phyloP scores from a whole-genome alignment of 2,797 vertebrate genomes.

The Kryptolebias ocellatus region DNA sequence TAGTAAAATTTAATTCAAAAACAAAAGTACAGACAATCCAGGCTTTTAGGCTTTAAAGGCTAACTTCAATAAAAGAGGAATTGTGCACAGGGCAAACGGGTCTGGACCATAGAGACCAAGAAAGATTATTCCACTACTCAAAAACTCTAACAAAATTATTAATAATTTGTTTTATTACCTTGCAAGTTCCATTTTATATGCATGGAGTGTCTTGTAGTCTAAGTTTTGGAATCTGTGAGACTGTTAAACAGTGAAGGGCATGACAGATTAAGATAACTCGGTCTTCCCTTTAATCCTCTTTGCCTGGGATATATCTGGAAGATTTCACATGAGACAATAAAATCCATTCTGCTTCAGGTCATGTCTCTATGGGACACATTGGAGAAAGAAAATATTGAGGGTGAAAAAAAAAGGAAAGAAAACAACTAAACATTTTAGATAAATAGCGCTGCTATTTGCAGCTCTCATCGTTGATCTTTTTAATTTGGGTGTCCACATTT shows the following conservation, averaged over 20 bases:
- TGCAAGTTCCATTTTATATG: conserved; percentile 9
- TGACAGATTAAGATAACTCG: conserved; percentile 35
- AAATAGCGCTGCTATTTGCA: conserved; percentile 3
- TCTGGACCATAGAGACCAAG: background rate
- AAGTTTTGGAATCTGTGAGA: conserved; percentile 16
- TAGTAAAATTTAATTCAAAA: no score
- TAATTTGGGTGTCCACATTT: conserved; percentile 18
- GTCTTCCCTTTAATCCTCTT: conserved; percentile 15
- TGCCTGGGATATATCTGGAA: conserved; percentile 9
- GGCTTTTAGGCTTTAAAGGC: no score
- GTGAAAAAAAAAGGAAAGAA: conserved; percentile 19
- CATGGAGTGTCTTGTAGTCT: conserved; percentile 4
- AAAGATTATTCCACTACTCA: background rate
- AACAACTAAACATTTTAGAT: conserved; percentile 27
- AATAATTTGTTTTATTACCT: conserved; percentile 10
- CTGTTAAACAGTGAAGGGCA: conserved; percentile 8
- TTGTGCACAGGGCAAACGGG: no score
- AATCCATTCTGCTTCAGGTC: conserved; percentile 18
- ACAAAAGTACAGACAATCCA: no score
- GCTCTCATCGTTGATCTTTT: conserved; percentile 30
- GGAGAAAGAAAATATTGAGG: conserved; percentile 12
- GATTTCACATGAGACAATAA: conserved; percentile 24
- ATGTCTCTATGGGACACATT: conserved; percentile 36
- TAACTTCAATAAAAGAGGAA: no score
- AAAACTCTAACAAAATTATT: background rate